Base-by-base conservation (phyloP, 2,113 vertebrate genomes). In the Emydura subglobosa region DNA sequence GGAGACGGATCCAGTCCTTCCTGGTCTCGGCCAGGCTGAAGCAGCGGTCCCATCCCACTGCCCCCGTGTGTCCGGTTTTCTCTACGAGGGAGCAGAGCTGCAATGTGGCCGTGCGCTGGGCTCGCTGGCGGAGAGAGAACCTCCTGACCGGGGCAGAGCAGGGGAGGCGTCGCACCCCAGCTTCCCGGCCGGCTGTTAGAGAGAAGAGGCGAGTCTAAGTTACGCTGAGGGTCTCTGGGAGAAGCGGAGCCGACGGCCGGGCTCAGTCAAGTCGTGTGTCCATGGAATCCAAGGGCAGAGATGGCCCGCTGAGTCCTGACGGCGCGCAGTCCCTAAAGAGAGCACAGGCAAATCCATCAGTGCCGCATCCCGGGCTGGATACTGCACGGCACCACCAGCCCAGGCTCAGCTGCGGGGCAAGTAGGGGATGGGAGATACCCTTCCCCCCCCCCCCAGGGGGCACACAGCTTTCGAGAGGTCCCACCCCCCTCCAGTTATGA, bases 211-310 rank as follows among this genome's bases (percentile, higher is more conserved):
- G 27, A 94, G 83, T 68, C 95, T 96, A 97, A 82, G 81, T 96
- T 96, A 96, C 25, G 8, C 22, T 5, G 92, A 80, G 85, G 90
- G 96, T 49, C 8, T 1, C 5, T 17, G 79, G 9, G 93, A 78
- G 92, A 92, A 88, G 95, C 24, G 24, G 79, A 79, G n/a, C 81
- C 39, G 61, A 47, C 8, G 12, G 29, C 16, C 42, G 47, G 5
- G 34, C 39, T 92, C 93, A 93, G 95, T 96, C 79, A 74, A 89
- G 96, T 92, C 72, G 2, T 31, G 22, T 83, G 0, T 97, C 95
- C 94, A 82, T 87, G 91, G 96, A 94, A 96, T 95, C 96, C 96
- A 72, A 95, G 95, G 89, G 90, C 94, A 85, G 79, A 96, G 94
- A 96, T 34, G 89, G 92, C 83, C 65, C 19, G 2, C 44, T 86